Evolutionary conservation across 2,113 vertebrate genomes (phyloP).

Genomic region (Gavialis gangeticus): DNA sequence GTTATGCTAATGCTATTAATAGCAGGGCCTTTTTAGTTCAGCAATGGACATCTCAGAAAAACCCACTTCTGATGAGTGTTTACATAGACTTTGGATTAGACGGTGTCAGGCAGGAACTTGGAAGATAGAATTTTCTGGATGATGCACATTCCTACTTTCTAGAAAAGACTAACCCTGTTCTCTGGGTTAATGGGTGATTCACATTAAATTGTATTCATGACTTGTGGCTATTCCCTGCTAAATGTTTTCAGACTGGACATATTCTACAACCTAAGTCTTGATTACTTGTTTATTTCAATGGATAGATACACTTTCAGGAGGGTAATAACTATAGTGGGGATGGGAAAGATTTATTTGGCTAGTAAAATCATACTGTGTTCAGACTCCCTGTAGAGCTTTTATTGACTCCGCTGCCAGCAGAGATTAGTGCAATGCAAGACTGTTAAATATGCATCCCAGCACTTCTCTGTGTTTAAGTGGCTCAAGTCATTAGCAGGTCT

Average conservation of each 20-base stretch:
- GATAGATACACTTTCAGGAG: constrained; percentile 53
- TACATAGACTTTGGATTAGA: constrained; percentile 28
- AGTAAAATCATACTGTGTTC: constrained; percentile 28
- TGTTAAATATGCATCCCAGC: constrained; percentile 23
- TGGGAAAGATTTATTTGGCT: constrained; percentile 54
- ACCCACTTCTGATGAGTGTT: constrained; percentile 23
- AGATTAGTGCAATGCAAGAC: constrained; percentile 47
- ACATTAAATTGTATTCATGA: not conserved
- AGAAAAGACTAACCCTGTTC: not conserved
- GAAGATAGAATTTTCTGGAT: constrained; percentile 45
- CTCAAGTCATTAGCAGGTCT: constrained; percentile 53
- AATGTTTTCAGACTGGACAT: constrained; percentile 35
- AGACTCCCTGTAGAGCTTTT: constrained; percentile 20
- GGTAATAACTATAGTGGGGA: constrained; percentile 48
- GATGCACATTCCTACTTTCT: constrained; percentile 34
- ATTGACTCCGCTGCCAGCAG: constrained; percentile 36
- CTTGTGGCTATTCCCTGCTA: constrained; percentile 11
- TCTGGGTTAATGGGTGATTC: not conserved
- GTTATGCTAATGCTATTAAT: not conserved
- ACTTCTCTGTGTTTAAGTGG: constrained; percentile 54
- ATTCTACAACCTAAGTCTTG: constrained; percentile 8
- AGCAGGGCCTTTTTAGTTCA: not conserved
- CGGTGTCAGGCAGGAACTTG: constrained; percentile 40
- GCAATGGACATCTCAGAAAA: constrained; percentile 35
- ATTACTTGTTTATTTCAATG: constrained; percentile 39